Evolutionary conservation across 2,113 vertebrate species (phyloP), one percentile per base, ranked within the genome.

Genomic region (Oreochromis tanganicae): DNA sequence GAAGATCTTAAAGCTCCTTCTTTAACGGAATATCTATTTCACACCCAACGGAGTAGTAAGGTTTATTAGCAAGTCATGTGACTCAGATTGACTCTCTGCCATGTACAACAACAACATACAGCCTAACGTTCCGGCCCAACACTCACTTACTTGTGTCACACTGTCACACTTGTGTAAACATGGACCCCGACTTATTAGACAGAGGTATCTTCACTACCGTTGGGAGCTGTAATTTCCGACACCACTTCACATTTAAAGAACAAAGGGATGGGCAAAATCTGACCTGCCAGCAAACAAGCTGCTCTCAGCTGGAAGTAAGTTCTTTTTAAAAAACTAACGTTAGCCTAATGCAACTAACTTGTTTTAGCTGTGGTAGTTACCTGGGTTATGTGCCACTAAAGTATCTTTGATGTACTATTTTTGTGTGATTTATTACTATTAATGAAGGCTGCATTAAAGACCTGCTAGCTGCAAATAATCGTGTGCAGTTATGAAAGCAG

Each of bases 371-470:
- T 56, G 54, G 21, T 24, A 56, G 54, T 3, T 56, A 56, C 21
- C 54, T 24, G 54, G 54, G 11, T 56, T 13, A 24, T 56, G 0
- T 56, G 21, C 21, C 11, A 24, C 54, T 4, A 24, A 56, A 56
- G 21, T 56, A 56, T 56, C 54, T 24, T 56, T 56, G 21, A 56
- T 56, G 54, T 56, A 24, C 21, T 7, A 56, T 56, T 56, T 6
- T 10, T 24, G 4, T 56, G 0, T 56, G 54, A 56, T 56, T 56
- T 56, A 56, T 56, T 56, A 56, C 11, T 13, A 27, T 56, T 57
- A 57, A 0, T 57, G 24, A 27, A 57, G 0, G 24, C 0, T 27
- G 24, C 21, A 57, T 57, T 57, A 57, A 8, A 12, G 14, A 57
- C 55, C 55, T 57, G 21, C 55, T 57, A 57, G 21, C 55, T 27